Base-by-base conservation (phyloP, 2,113 vertebrate species). In the Balaeniceps rex region DNA sequence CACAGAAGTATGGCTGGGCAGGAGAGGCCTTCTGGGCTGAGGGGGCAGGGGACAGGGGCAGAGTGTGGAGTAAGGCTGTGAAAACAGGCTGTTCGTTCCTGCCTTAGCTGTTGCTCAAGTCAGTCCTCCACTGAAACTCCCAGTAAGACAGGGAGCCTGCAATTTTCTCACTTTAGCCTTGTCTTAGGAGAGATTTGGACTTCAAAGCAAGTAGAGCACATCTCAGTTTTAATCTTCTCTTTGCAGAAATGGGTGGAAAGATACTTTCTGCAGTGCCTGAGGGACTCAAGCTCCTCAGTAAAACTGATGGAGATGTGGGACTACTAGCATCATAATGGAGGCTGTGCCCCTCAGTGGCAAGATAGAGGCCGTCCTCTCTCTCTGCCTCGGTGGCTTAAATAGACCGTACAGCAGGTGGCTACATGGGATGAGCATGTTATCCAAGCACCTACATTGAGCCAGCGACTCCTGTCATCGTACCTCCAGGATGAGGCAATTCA, bases 321-420 rank as follows among this genome's bases (percentile, higher is more conserved):
- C 60, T 74, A 4, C 14, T 44, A 34, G n/a, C 34, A 54, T 83
- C 49, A 1, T 80, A 76, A 57, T 0, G 2, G 65, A 68, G 74
- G 33, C 60, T 68, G 52, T 81, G 46, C 16, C 24, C 40, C 46
- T 83, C 33, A 3, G 23, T 68, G 52, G 19, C 65, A 85, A n/a
- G 28, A 19, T 23, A 36, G 46, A 86, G 49, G 16, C 57, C 31
- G 19, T 64, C 66, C 34, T 68, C 38, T 51, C 33, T 52, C 72
- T 86, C 66, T 80, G 49, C 49, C 42, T 78, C 10, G 3, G 29
- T 90, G 26, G 13, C 42, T 93, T 84, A n/a, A 81, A 60, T 8
- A 63, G 64, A 34, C 46, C 1, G 0, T 68, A 21, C 23, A 70
- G 46, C 0, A 0, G 19, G 46, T 81, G 79, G 26, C 47, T 84